Conservation (phyloP, 2,113 vertebrate species). For the Pandion haliaetus region DNA sequence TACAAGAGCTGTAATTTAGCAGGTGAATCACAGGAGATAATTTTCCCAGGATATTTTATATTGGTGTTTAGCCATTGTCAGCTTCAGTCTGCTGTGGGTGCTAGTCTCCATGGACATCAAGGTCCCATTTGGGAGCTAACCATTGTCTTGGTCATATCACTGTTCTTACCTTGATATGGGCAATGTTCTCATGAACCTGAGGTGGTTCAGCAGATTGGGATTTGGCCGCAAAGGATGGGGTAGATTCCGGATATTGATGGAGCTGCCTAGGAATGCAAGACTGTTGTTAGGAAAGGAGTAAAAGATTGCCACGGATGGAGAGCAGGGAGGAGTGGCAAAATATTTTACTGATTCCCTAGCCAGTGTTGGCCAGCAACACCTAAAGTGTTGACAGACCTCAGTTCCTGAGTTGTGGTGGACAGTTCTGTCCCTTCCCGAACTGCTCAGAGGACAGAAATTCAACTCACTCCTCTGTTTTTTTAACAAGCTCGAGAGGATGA, state of each 20-base stretch:
- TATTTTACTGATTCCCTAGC: conserved; percentile 24
- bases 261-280: neutral
- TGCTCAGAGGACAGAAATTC: neutral
- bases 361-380: neutral
- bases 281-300: neutral
- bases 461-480: neutral
- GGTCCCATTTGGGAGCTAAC: neutral
- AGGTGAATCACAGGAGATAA: neutral
- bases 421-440: neutral
- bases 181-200: neutral
- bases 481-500: neutral
- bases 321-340: conserved; percentile 1
- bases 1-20: neutral
- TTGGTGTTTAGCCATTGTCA: neutral
- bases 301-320: neutral
- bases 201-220: neutral
- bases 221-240: neutral
- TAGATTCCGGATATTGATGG: neutral
- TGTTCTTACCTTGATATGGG: neutral
- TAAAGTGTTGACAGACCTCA: conserved; percentile 20
- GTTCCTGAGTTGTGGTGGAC: neutral
- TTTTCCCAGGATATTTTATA: neutral
- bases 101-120: neutral
- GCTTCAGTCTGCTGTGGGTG: neutral
- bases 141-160: neutral